Evolutionary conservation across 2,888 invertebrate species (phyloP).

Genomic region (Clistopyga incitator): DNA sequence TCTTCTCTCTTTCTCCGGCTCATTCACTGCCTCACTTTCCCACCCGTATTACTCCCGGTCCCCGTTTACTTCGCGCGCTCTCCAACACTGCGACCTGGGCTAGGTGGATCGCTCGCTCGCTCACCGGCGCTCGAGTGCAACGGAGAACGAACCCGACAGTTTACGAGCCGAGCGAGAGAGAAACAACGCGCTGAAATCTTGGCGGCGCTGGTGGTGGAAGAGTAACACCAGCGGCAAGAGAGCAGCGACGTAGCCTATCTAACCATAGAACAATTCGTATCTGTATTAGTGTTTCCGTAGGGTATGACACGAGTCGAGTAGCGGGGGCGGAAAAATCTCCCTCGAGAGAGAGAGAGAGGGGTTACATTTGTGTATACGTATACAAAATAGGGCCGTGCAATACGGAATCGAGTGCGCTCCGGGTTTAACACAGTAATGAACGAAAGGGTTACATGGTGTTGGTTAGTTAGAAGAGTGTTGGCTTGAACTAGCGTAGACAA

Average conservation of each 20-base stretch:
- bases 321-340: background rate
- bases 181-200: conserved; percentile 71
- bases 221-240: background rate
- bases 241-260: background rate
- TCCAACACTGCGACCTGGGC: conserved; percentile 70
- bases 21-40: conserved; percentile 42
- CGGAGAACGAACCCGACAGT: background rate
- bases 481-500: conserved; percentile 56
- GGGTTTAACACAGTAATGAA: conserved; percentile 17
- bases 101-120: conserved; percentile 72
- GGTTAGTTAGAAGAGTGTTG: conserved; percentile 24
- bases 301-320: conserved; percentile 1
- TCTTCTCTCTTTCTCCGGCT: conserved; percentile 78
- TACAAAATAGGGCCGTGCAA: background rate
- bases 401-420: conserved; percentile 10
- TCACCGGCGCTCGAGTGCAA: conserved; percentile 36
- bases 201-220: background rate
- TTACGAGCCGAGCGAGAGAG: background rate
- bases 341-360: background rate
- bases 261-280: conserved; percentile 1
- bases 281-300: conserved; percentile 17
- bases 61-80: conserved; percentile 75
- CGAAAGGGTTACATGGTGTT: conserved; percentile 35
- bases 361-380: background rate
- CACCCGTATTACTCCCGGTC: conserved; percentile 43